Base-by-base conservation (phyloP, 2,113 vertebrate genomes). In the Stercorarius parasiticus region DNA sequence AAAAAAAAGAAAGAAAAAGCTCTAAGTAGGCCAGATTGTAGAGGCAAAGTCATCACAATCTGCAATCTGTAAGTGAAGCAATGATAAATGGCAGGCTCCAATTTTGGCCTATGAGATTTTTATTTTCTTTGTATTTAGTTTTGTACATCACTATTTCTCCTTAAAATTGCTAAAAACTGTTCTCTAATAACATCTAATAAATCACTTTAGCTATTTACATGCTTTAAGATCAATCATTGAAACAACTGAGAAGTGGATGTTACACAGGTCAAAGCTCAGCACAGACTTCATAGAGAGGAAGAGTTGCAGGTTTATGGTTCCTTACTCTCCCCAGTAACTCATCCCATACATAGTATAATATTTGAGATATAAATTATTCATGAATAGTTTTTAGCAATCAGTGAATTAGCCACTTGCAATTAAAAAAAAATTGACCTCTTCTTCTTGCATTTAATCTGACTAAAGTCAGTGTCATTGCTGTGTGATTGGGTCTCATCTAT, bases 291-390 rank as follows among this genome's bases (percentile, higher is more conserved):
- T 16, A 66, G 81, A 78, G 62, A 94, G 34, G 70, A 92, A 83
- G 40, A 40, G 59, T 42, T 70, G 59, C 17, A 86, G 38, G 32
- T 92, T 92, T 90, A 53, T 78, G 55, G 55, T 89, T 94, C 79
- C 79, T 90, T 84, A 59, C 59, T 86, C n/a, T 90, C 9, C 30
- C 47, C 67, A 83, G 82, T 88, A 95, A 76, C 82, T 96, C 77
- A 78, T 91, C 69, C 93, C 55, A 81, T 74, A 83, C 11, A 53
- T 58, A 72, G 70, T 87, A 82, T 95, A 72, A 89, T 87, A 94
- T 94, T 93, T 87, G 56, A 94, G 23, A 45, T 82, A 96, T 96
- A 93, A 93, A 96, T 96, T 94, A 96, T 95, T 96, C 87, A 97
- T 96, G 29, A 91, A 93, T 56, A 85, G 7, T 82, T 96, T 96